phyloP scores from a whole-genome alignment of 2,797 vertebrate genomes.

The Varecia variegata region DNA sequence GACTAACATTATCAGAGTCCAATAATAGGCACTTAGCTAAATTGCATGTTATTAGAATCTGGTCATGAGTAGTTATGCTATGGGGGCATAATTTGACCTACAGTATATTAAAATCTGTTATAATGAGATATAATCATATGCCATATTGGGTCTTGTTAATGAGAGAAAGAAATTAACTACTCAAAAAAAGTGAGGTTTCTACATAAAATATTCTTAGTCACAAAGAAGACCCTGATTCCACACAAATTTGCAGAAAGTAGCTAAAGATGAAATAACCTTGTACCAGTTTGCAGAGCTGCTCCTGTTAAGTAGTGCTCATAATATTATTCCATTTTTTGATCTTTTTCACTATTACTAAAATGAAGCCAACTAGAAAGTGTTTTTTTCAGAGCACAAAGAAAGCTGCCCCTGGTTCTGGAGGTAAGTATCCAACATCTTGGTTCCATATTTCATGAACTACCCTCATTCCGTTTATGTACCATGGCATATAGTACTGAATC shows the following conservation, averaged over 20 bases:
- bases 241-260: slow-evolving; percentile 28
- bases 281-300: not conserved
- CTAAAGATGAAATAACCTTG: not conserved
- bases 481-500: not conserved
- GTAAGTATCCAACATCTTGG: not conserved
- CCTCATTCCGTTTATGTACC: not conserved
- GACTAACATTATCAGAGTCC: slow-evolving; percentile 33
- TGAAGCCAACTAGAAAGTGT: not conserved
- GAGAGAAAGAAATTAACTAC: slow-evolving; percentile 30
- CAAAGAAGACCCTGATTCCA: slow-evolving; percentile 26
- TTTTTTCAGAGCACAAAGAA: not conserved
- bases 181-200: slow-evolving; percentile 27
- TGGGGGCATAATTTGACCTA: not conserved
- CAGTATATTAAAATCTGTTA: slow-evolving; percentile 49
- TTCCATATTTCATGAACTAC: not conserved
- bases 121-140: slow-evolving; percentile 48
- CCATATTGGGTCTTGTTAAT: slow-evolving; percentile 10
- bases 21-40: slow-evolving; percentile 14
- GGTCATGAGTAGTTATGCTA: not conserved
- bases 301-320: not conserved
- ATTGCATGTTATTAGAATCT: slow-evolving; percentile 34
- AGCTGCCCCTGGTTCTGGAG: not conserved
- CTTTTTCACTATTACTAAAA: not conserved
- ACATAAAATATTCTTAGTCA: slow-evolving; percentile 53
- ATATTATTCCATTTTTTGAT: not conserved